Conservation (phyloP, 2,888 invertebrate species). For the Heliconius aoede region DNA sequence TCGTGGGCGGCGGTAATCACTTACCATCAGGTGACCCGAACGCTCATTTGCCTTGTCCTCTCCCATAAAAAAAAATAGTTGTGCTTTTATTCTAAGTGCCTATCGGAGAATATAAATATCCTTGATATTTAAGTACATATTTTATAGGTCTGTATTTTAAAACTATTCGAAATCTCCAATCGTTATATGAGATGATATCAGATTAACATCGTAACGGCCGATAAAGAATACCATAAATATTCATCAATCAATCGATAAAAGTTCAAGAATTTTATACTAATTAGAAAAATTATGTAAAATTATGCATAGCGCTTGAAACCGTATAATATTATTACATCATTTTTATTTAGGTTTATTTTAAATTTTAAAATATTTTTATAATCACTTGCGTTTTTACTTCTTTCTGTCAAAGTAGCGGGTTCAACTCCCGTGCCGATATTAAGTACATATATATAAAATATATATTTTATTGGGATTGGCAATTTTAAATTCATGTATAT, state of each 20-base stretch:
- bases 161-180: conserved; percentile 10
- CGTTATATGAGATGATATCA: conserved; percentile 26
- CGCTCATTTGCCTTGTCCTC: too few species aligned
- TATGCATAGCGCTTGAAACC: conserved; percentile 10
- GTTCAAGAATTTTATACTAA: conserved; percentile 28
- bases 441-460: background rate
- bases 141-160: conserved; percentile 17
- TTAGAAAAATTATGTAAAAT: conserved; percentile 27
- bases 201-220: conserved; percentile 27
- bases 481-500: too few species aligned
- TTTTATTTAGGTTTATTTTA: background rate
- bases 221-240: conserved; percentile 29
- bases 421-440: background rate
- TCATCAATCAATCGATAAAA: conserved; percentile 27
- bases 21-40: too few species aligned
- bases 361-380: background rate
- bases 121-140: conserved; percentile 8
- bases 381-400: background rate
- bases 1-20: too few species aligned
- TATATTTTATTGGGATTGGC: too few species aligned
- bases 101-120: background rate
- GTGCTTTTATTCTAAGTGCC: too few species aligned
- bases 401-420: background rate
- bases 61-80: too few species aligned
- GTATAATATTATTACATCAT: conserved; percentile 5